Conservation (phyloP, 2,113 vertebrate species). For the Chloebia gouldiae region DNA sequence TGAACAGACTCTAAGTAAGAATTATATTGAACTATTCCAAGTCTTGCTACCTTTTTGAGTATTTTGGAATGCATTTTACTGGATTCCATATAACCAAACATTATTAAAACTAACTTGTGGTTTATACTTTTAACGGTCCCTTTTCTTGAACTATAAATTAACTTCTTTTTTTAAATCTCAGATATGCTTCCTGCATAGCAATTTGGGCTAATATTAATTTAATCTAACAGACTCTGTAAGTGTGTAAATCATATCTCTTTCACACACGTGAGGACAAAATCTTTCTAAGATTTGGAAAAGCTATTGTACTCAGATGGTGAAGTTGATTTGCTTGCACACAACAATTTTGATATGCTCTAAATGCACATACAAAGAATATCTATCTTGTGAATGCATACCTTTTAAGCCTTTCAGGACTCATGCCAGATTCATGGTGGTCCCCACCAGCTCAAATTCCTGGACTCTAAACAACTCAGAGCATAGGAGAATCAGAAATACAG, state of each 20-base stretch:
- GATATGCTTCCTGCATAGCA: neutral
- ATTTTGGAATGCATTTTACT: neutral
- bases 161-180: neutral
- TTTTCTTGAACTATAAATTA: neutral
- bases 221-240: neutral
- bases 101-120: neutral
- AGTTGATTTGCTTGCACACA: neutral
- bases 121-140: neutral
- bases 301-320: rapidly evolving
- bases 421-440: neutral
- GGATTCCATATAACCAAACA: neutral
- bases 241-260: neutral
- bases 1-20: neutral
- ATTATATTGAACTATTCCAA: neutral
- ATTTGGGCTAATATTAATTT: neutral
- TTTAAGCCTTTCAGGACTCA: neutral
- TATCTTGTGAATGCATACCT: neutral
- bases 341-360: neutral
- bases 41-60: neutral
- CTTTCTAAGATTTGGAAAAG: neutral
- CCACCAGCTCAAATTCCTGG: neutral
- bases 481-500: neutral
- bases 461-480: neutral
- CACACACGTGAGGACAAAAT: neutral
- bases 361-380: neutral